These are phyloP conservation scores for Tiliqua scincoides DNA, from an alignment of 2,113 vertebrate genomes.

Conservation along the genomic window DNA sequence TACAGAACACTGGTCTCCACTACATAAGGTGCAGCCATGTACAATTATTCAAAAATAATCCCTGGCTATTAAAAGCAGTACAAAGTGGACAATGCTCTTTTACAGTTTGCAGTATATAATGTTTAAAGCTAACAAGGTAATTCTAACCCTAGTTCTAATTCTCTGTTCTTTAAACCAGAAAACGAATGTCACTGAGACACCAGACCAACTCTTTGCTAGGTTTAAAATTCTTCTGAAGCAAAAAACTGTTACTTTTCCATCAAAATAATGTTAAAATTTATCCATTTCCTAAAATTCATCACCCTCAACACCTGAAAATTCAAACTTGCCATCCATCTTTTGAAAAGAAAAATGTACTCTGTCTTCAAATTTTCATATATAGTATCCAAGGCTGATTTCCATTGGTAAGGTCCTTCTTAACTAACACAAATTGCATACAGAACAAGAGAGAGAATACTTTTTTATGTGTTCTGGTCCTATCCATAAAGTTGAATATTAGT, in stretches of 20 bases:
- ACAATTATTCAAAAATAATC: background rate
- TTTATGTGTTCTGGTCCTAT: background rate
- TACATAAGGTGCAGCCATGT: background rate
- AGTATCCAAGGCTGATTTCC: background rate
- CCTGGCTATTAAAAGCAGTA: background rate
- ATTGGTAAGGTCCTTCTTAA: background rate
- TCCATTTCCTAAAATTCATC: background rate
- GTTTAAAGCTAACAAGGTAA: background rate
- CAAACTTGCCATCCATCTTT: background rate
- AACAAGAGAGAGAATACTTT: background rate
- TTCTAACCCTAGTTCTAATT: background rate
- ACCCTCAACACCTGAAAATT: background rate
- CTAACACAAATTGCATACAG: background rate
- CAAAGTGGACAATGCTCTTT: background rate
- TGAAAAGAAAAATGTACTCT: background rate
- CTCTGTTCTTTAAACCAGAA: background rate
- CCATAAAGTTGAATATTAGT: background rate
- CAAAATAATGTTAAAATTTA: background rate
- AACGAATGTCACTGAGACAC: background rate
- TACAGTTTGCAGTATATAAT: background rate
- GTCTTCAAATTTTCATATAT: background rate
- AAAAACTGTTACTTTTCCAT: background rate
- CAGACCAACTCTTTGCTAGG: no score
- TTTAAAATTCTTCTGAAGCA: background rate
- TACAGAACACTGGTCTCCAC: background rate